A percentile compares a stretch with the other conserved stretches of the same genome.
These are phyloP conservation scores for Chalcis sispes DNA, from an alignment of 2,888 invertebrate species.

Conservation along the genomic window DNA sequence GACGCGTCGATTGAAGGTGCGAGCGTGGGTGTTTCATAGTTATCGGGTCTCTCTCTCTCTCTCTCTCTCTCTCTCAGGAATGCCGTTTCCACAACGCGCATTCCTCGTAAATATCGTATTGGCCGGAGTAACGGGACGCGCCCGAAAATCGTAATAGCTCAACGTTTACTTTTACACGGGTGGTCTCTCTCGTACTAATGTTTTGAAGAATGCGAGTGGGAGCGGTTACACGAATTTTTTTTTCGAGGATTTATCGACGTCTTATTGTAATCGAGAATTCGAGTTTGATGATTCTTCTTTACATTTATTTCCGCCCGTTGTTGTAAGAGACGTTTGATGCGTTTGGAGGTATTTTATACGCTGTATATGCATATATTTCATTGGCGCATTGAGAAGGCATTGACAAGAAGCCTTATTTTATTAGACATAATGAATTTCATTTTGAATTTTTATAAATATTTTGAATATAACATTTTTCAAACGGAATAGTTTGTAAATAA, in stretches of 20 bases:
- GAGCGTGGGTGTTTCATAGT: background rate
- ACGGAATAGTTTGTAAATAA: too few relatives aligned
- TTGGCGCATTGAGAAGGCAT: too few relatives aligned
- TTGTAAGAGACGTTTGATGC: too few relatives aligned
- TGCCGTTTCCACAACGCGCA: background rate
- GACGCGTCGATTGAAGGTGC: background rate
- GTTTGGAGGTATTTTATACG: too few relatives aligned
- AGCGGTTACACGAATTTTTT: constrained; percentile 32
- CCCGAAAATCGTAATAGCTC: constrained; percentile 40
- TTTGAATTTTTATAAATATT: too few relatives aligned
- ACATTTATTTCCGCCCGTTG: background rate
- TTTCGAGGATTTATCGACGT: constrained; percentile 47
- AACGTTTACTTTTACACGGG: too few relatives aligned
- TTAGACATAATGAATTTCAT: too few relatives aligned
- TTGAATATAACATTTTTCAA: too few relatives aligned
- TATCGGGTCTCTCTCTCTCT: background rate
- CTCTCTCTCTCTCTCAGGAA: background rate
- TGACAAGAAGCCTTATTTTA: too few relatives aligned
- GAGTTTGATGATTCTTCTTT: background rate
- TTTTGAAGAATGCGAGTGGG: background rate
- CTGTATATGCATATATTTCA: too few relatives aligned
- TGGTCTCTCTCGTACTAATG: constrained; percentile 25
- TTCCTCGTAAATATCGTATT: constrained; percentile 13
- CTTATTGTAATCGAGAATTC: background rate
- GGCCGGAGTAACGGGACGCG: constrained; percentile 14